Conservation (phyloP, 2,888 invertebrate genomes). For the Spodoptera exigua region DNA sequence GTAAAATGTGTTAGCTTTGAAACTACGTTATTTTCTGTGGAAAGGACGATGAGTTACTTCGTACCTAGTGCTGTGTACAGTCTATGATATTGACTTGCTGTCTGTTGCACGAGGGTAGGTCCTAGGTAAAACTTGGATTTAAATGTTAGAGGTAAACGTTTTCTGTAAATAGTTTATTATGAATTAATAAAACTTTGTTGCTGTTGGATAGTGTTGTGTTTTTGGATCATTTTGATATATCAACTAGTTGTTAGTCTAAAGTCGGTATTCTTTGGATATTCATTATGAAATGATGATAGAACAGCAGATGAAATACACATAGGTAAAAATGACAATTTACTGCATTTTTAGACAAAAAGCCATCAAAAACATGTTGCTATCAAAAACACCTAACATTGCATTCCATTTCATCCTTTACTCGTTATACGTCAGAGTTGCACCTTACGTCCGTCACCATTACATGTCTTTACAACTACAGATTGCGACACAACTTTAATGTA, state of each 20-base stretch:
- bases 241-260: too few relatives aligned
- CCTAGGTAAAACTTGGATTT: slow-evolving; percentile 10
- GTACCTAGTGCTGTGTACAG: slow-evolving; percentile 28
- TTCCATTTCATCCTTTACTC: too few relatives aligned
- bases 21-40: slow-evolving; percentile 44
- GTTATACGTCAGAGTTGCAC: neutral
- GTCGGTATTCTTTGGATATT: too few relatives aligned
- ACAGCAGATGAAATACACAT: too few relatives aligned
- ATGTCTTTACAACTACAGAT: slow-evolving; percentile 1
- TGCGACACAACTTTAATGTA: slow-evolving; percentile 37
- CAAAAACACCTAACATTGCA: too few relatives aligned
- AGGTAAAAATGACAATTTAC: too few relatives aligned
- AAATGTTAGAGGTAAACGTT: slow-evolving; percentile 12
- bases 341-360: too few relatives aligned
- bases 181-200: too few relatives aligned
- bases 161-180: neutral
- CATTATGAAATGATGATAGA: too few relatives aligned
- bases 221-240: too few relatives aligned
- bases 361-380: too few relatives aligned
- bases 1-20: slow-evolving; percentile 48
- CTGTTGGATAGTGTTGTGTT: too few relatives aligned
- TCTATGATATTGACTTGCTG: slow-evolving; percentile 43
- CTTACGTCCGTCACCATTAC: neutral
- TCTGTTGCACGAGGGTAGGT: slow-evolving; percentile 23
- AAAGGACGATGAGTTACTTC: slow-evolving; percentile 35